These are phyloP conservation scores for Luscinia luscinia DNA, from an alignment of 2,797 vertebrate species.

Conservation along the genomic window DNA sequence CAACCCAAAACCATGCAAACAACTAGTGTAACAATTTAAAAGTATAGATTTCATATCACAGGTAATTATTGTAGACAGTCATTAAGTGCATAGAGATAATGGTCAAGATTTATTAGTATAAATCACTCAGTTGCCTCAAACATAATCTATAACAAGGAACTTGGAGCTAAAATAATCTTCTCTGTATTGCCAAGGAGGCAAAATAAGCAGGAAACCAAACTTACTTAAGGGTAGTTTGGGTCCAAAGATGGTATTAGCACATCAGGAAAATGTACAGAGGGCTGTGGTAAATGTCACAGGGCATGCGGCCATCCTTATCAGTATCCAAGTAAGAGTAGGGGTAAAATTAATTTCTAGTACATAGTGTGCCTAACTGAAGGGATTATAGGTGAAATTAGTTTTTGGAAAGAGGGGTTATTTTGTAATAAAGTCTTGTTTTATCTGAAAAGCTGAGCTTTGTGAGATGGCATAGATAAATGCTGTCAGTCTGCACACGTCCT, in stretches of 20 bases:
- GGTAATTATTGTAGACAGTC: constrained; percentile 16
- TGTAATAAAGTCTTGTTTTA: constrained; percentile 29
- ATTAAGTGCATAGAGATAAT: neutral
- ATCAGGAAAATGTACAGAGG: neutral
- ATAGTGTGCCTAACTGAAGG: neutral
- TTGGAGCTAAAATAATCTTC: neutral
- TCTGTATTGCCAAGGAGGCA: neutral
- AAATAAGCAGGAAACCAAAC: neutral
- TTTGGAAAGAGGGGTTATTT: constrained; percentile 7
- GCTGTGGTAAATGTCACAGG: neutral
- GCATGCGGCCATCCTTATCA: neutral
- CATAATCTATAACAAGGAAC: neutral
- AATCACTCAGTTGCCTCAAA: neutral
- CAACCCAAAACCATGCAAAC: neutral
- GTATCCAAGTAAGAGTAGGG: neutral
- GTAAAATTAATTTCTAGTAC: constrained; percentile 15
- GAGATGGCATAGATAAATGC: constrained; percentile 34
- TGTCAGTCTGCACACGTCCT: constrained; percentile 23
- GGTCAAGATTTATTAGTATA: constrained; percentile 1
- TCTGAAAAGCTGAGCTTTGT: neutral
- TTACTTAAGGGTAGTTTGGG: neutral
- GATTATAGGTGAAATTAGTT: constrained; percentile 32
- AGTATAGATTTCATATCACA: constrained; percentile 31
- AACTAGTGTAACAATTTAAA: neutral
- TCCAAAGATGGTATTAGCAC: neutral